Evolutionary conservation across 2,888 invertebrate species (phyloP), one percentile per base, ranked within the genome.

Genomic region (Auanema sp.): DNA sequence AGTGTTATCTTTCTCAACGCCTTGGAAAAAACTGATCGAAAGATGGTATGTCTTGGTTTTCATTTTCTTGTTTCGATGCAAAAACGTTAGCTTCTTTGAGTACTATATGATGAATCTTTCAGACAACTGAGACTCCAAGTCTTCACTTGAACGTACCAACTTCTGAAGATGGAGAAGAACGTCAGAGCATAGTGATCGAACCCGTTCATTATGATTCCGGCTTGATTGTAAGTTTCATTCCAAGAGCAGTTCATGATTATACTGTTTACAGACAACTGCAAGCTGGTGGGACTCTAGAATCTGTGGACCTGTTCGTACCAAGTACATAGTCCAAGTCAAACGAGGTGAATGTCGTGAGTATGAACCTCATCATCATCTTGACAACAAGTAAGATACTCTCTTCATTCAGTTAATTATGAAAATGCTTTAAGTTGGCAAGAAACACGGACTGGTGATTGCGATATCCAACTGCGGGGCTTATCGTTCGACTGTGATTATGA

Each of bases 1-100:
- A 79, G 79, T 1, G 52, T 80, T 14, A 42, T 79, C 2, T 75
- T 80, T 56, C 66, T 81, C n/a, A 51, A 74, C 16, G 81, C 80
- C 0, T 18, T 24, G 24, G 16, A 52, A 52, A 16, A 21, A 52
- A n/a, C 24, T 18, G 23, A 12, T 16, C 51, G 18, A 21, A 16
- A 50, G n/a, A 50, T 12, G 14, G 51, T 50, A 50, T 1, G 16
- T 11, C 18, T 50, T 14, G 12, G 12, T 16, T 16, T 16, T 50
- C 14, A 43, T 43, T 11, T 43, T 11, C n/a, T 43, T 43, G n/a
- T 43, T 12, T 43, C 43, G 12, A 43, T 43, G 43, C 43, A 12
- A 43, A 12, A 43, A 43, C n/a, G 43, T 43, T 43, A 14, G 43
- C n/a, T 43, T 43, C 43, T 12, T 5, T 40, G 40, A 53, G 10